Evolutionary conservation across 2,113 vertebrate genomes (phyloP), one percentile per base, ranked within the genome.

Genomic region (Podarcis cretensis): DNA sequence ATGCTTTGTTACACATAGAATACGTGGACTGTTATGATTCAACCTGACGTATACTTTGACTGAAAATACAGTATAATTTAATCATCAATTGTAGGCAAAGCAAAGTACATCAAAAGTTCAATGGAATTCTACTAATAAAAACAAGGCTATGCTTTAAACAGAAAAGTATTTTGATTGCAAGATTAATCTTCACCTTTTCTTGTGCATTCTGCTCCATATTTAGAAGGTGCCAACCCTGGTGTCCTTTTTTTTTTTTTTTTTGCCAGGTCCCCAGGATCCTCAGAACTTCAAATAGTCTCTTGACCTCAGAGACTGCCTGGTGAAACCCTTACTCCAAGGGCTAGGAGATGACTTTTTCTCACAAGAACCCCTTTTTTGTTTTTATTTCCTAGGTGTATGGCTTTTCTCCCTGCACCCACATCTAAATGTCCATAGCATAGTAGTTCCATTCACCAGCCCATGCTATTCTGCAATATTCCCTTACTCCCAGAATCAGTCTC

Each of bases 31-130:
- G 85, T 27, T 94, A 7, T 95, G 95, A 90, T 95, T 91, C 32
- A 96, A 65, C 92, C 92, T 95, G 82, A 96, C 95, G 73, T 97
- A 97, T 10, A 97, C 95, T 69, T 93, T 95, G 68, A 96, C 95
- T 97, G 95, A 92, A 96, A 96, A 92, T 65, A 93, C 83, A 93
- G 87, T 1, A 84, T 82, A 7, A 23, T 48, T 25, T 83, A 10
- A 76, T 69, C 65, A 78, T 68, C 18, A 54, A 35, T 5, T 68
- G n/a, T 54, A 54, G 16, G 75, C 37, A 66, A 25, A 66, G 37
- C 30, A 48, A 75, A 68, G 16, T 32, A 83, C 35, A 88, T 65
- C 25, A 69, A 3, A 13, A 54, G 35, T 66, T 68, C 14, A 77
- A 32, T 75, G 5, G 3, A 65, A 18, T 18, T 65, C 27, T 20